A percentile compares a stretch with the other conserved stretches of the same genome.
Evolutionary conservation across 2,797 vertebrate species (phyloP).

Genomic region (Leptoclinus maculatus): DNA sequence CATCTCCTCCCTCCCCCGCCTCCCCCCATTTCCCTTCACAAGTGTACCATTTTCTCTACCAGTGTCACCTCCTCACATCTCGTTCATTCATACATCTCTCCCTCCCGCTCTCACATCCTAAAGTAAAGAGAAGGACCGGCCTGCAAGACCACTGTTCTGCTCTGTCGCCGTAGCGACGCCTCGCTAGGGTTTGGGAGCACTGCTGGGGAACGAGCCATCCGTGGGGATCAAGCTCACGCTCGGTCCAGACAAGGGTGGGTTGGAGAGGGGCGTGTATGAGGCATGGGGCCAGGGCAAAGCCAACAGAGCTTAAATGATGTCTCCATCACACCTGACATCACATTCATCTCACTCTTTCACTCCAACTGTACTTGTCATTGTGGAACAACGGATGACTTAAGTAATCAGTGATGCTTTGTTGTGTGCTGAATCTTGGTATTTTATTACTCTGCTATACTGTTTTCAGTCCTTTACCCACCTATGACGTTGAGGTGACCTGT

Average conservation of each 20-base stretch:
- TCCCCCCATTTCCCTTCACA: conserved; percentile 6
- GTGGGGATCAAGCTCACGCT: conserved; percentile 56
- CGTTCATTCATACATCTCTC: conserved; percentile 23
- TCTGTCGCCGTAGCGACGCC: conserved; percentile 30
- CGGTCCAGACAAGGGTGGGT: conserved; percentile 7
- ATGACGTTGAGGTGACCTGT: conserved; percentile 93
- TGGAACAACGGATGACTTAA: background rate
- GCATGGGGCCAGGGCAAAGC: conserved; percentile 34
- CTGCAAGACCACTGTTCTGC: conserved; percentile 27
- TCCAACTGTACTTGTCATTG: conserved; percentile 20
- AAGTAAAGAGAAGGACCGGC: conserved; percentile 14
- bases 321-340: conserved; percentile 31
- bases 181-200: conserved; percentile 47
- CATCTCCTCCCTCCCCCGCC: background rate
- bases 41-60: conserved; percentile 30
- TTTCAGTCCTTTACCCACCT: conserved; percentile 81
- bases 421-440: background rate
- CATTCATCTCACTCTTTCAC: conserved; percentile 18
- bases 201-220: conserved; percentile 41
- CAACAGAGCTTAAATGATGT: conserved; percentile 54
- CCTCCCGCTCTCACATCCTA: conserved; percentile 8
- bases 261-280: conserved; percentile 18
- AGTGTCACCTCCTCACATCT: background rate
- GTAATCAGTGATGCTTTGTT: background rate
- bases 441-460: background rate